Evolutionary conservation across 1,140 invertebrate species (phyloP), one percentile per base, ranked within the genome.

Genomic region (Anoplophora glabripennis): DNA sequence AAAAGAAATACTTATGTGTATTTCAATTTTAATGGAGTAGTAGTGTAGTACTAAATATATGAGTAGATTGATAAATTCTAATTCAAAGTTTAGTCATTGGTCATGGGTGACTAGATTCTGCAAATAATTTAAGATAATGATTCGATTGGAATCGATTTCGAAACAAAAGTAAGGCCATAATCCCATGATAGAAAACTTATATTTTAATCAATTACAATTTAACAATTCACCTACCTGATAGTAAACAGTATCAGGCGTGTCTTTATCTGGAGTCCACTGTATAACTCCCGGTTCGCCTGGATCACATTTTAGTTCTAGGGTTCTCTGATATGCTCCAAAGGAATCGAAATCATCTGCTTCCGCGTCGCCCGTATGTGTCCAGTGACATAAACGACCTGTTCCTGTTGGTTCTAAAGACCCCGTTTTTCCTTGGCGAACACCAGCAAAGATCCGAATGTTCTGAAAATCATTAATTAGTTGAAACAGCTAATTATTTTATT

Each of bases 241-340:
- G 75, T 94, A 96, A 33, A 96, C 90, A 15, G 89, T 90, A 72
- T 95, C 89, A 0, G 94, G 93, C 1, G 93, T 96, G 59, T 90
- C 83, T 46, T 81, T 77, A 75, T 94, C 90, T 0, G 93, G 93
- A 2, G 86, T 93, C 90, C 93, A 97, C 61, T 86, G 83, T 14
- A 98, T 84, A 5, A 93, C 78, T 1, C 89, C 93, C 0, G 94
- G 90, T 64, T 89, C 85, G 1, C 93, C 93, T 34, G 81, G 79
- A 64, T 94, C 90, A 71, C 93, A 96, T 42, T 86, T 81, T 0
- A 95, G 80, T 7, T 86, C 87, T 4, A 96, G 72, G 0, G 88
- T 90, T 40, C 92, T 79, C 72, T 95, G 93, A 72, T 91, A 96
- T 5, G 91, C 92, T 0, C 92, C 92, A 66, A 95, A 95, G 0